Evolutionary conservation across 1,140 invertebrate species (phyloP).

Genomic region (Musca domestica): DNA sequence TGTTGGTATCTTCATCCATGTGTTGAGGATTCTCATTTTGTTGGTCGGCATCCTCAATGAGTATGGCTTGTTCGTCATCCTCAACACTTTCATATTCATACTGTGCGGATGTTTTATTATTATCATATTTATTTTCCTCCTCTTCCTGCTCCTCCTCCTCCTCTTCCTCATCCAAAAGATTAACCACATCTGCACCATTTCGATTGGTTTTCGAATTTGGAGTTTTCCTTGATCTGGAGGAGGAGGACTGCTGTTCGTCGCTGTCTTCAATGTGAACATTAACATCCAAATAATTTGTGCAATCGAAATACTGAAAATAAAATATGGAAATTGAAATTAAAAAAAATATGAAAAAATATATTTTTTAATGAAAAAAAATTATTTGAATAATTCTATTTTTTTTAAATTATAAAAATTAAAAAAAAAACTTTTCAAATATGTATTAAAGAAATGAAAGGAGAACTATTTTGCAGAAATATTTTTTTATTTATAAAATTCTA

Average conservation of each 20-base stretch:
- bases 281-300: conserved; percentile 16
- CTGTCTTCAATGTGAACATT: conserved; percentile 23
- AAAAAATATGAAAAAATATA: neutral
- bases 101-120: too few relatives aligned
- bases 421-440: too few relatives aligned
- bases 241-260: neutral
- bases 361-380: conserved; percentile 1
- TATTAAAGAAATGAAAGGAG: too few relatives aligned
- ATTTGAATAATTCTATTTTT: neutral
- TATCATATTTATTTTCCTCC: neutral
- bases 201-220: neutral
- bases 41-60: too few relatives aligned
- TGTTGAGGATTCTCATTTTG: too few relatives aligned
- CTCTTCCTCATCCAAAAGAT: conserved; percentile 6
- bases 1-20: too few relatives aligned
- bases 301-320: conserved; percentile 22
- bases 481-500: too few relatives aligned
- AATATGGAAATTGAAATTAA: neutral
- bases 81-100: too few relatives aligned
- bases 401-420: too few relatives aligned
- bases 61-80: too few relatives aligned
- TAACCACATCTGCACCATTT: neutral
- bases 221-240: neutral
- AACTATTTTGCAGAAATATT: too few relatives aligned
- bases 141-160: neutral